Percentiles rank a stretch among this genome's conserved stretches.
Conservation (phyloP, 2,888 invertebrate species). For the Leucozona laternaria region DNA sequence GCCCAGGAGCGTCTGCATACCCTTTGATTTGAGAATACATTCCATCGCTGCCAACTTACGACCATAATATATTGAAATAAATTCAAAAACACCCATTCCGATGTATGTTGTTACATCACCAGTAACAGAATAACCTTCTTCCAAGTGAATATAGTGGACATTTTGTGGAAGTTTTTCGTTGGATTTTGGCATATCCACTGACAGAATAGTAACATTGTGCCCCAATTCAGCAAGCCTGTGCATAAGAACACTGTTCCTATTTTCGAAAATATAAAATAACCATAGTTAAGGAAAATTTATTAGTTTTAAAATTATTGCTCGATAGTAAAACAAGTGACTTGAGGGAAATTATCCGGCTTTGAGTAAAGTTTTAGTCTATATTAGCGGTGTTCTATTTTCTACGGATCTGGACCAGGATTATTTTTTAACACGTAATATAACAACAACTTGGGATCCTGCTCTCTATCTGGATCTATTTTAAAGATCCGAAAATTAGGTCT, state of each 20-base stretch:
- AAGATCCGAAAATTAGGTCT: too few relatives aligned
- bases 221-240: slow-evolving; percentile 76
- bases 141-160: slow-evolving; percentile 78
- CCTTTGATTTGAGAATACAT: slow-evolving; percentile 74
- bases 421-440: too few relatives aligned
- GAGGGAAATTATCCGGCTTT: not conserved
- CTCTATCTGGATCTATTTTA: too few relatives aligned
- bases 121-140: slow-evolving; percentile 76
- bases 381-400: too few relatives aligned
- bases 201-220: slow-evolving; percentile 78
- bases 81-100: slow-evolving; percentile 52
- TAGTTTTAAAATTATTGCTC: not conserved
- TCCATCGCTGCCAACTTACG: slow-evolving; percentile 56
- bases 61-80: slow-evolving; percentile 65
- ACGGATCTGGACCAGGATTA: too few relatives aligned
- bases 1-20: slow-evolving; percentile 76
- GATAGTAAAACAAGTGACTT: not conserved
- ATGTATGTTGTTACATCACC: slow-evolving; percentile 13
- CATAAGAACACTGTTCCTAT: slow-evolving; percentile 77
- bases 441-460: too few relatives aligned
- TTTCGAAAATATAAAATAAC: not conserved
- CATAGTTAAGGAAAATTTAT: not conserved
- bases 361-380: too few relatives aligned
- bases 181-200: slow-evolving; percentile 76
- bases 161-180: slow-evolving; percentile 73